Base-by-base conservation (phyloP, 2,888 invertebrate genomes). In the Molanna angustata region DNA sequence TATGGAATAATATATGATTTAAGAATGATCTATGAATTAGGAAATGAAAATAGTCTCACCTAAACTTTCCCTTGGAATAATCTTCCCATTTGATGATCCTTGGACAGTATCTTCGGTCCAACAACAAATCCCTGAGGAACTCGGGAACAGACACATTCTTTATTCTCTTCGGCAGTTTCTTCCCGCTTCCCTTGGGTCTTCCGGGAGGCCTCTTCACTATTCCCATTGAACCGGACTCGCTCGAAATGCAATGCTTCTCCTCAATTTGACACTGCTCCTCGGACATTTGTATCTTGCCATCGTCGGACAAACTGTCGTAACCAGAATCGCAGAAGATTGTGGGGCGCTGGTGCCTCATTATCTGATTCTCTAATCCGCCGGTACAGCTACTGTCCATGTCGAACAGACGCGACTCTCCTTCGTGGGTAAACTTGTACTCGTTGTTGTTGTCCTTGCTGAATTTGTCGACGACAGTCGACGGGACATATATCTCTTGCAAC, bases 41-140 rank as follows among this genome's bases (percentile, higher is more conserved):
- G 11, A 27, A 4, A 27, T 27, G 27, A 27, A 11, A 27, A 4
- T 39, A 14, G 22, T 17, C 75, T 72, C 61, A 77, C 77, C 76
- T 84, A 73, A 94, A 94, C 62, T 88, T 86, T 6, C 92, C 93
- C 61, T 85, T 83, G 21, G 84, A 80, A 64, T 87, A 83, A 67
- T 93, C 86, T 67, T 93, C 93, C 93, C 94, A 94, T 67, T 88
- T 86, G 63, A 94, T 91, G 60, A 91, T 80, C 44, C 84, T 82
- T 0, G 92, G 92, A 65, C 90, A 90, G 60, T 86, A 87, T 55
- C 82, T 75, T 2, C 84, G 80, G 66, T 90, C 84, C 56, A 85
- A 79, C 49, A 94, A 73, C 21, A 94, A 79, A 67, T 92, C 88
- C 60, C 90, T 78, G 62, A 94, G 84, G 69, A 94, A 94, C 69